phyloP scores from a whole-genome alignment of 2,888 invertebrate species.

The Liopterus haemorrhoidalis region DNA sequence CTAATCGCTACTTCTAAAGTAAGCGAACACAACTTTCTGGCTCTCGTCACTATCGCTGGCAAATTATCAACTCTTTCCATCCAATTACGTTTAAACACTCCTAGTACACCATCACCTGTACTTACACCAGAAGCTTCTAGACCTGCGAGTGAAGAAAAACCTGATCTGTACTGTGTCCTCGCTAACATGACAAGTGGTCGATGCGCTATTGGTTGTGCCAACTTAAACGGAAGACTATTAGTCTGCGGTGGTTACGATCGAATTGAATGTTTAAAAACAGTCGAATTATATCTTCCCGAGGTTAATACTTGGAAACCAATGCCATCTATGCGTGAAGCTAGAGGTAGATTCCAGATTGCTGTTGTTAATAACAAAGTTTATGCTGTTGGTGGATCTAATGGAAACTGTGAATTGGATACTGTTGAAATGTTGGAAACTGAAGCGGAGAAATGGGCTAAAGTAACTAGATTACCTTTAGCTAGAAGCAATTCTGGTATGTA shows the following conservation, averaged over 20 bases:
- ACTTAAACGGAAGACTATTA: slow-evolving; percentile 62
- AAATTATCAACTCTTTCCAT: slow-evolving; percentile 58
- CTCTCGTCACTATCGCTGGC: slow-evolving; percentile 58
- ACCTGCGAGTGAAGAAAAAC: slow-evolving; percentile 47
- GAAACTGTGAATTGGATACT: slow-evolving; percentile 70
- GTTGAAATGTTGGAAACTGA: slow-evolving; percentile 58
- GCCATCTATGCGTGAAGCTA: slow-evolving; percentile 64
- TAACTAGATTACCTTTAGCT: slow-evolving; percentile 54
- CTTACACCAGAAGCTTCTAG: slow-evolving; percentile 43
- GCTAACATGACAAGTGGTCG: slow-evolving; percentile 62
- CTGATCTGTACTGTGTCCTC: slow-evolving; percentile 53
- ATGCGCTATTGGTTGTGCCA: slow-evolving; percentile 71
- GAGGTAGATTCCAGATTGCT: slow-evolving; percentile 75
- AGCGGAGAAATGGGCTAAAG: slow-evolving; percentile 40
- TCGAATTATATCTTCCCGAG: slow-evolving; percentile 67
- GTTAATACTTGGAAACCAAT: slow-evolving; percentile 64
- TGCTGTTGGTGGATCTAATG: slow-evolving; percentile 79
- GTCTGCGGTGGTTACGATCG: slow-evolving; percentile 83
- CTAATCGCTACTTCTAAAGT: slow-evolving; percentile 54
- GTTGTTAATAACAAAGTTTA: slow-evolving; percentile 63
- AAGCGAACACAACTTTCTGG: slow-evolving; percentile 57
- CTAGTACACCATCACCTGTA: slow-evolving; percentile 45
- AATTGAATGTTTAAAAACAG: slow-evolving; percentile 70
- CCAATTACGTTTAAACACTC: slow-evolving; percentile 48
- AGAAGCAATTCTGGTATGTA: slow-evolving; percentile 54